Conservation (phyloP, 2,888 invertebrate species). For the Callinectes sapidus region DNA sequence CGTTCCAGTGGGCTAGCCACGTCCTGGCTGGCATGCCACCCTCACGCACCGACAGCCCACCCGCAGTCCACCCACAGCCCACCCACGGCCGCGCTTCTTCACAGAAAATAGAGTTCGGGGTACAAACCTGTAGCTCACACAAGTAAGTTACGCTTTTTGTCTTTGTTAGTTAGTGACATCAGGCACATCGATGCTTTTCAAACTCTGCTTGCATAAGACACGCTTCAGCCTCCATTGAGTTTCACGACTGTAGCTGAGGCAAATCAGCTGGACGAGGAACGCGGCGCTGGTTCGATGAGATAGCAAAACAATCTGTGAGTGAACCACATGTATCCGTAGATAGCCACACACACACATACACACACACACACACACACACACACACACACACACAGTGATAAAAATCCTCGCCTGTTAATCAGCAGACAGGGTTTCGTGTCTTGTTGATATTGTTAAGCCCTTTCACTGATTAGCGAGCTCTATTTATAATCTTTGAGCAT, state of each 20-base stretch:
- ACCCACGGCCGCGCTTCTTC: not conserved
- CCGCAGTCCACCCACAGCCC: not conserved
- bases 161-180: no score
- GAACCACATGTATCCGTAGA: not conserved
- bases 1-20: not conserved
- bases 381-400: not conserved
- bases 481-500: no score
- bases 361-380: constrained; percentile 5
- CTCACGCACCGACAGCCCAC: not conserved
- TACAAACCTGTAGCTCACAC: not conserved
- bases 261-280: not conserved
- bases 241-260: no score
- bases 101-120: not conserved
- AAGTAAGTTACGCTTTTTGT: no score
- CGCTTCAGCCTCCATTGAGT: not conserved
- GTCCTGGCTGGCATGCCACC: not conserved
- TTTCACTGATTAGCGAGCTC: no score
- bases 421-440: no score
- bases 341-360: not conserved
- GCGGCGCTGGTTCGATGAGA: not conserved
- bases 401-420: no score
- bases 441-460: no score
- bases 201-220: not conserved
- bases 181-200: no score
- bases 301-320: not conserved